These are phyloP conservation scores for Myathropa florea DNA, from an alignment of 2,888 invertebrate genomes.

Conservation along the genomic window DNA sequence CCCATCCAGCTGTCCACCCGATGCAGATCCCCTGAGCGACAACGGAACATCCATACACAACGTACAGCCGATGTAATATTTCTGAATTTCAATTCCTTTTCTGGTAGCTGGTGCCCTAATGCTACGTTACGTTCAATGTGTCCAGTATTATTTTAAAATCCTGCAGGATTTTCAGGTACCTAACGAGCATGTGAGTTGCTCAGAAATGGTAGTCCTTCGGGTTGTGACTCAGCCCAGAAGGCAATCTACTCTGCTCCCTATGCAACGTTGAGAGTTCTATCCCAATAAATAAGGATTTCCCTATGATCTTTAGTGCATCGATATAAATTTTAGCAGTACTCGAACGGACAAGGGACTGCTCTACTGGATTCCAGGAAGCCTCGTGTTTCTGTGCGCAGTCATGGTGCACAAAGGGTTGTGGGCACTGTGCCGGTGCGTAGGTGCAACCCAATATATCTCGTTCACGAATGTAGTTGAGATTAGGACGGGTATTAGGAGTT, in stretches of 20 bases:
- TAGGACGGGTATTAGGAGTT: conserved; percentile 3
- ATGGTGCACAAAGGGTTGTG: neutral
- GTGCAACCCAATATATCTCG: conserved; percentile 3
- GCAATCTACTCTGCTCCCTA: neutral
- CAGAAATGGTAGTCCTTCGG: neutral
- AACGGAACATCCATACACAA: conserved; percentile 46
- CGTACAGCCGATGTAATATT: conserved; percentile 49
- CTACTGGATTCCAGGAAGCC: conserved; percentile 21
- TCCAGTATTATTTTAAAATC: conserved; percentile 61
- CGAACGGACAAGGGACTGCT: neutral
- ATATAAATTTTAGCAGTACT: conserved; percentile 37
- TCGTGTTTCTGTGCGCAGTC: conserved; percentile 5
- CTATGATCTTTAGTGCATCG: conserved; percentile 62
- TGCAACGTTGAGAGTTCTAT: conserved; percentile 39
- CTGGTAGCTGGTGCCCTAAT: conserved; percentile 51
- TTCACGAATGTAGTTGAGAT: conserved; percentile 17
- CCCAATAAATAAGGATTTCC: conserved; percentile 67
- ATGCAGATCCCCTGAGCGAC: conserved; percentile 37
- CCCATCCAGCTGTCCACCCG: neutral
- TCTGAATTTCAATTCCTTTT: conserved; percentile 64
- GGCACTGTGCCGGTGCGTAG: conserved; percentile 10
- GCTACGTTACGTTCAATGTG: conserved; percentile 60
- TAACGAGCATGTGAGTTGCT: conserved; percentile 35
- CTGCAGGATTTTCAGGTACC: conserved; percentile 55
- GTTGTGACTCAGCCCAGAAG: neutral